Evolutionary conservation across 2,113 vertebrate genomes (phyloP).

Genomic region (Engraulis encrasicolus): DNA sequence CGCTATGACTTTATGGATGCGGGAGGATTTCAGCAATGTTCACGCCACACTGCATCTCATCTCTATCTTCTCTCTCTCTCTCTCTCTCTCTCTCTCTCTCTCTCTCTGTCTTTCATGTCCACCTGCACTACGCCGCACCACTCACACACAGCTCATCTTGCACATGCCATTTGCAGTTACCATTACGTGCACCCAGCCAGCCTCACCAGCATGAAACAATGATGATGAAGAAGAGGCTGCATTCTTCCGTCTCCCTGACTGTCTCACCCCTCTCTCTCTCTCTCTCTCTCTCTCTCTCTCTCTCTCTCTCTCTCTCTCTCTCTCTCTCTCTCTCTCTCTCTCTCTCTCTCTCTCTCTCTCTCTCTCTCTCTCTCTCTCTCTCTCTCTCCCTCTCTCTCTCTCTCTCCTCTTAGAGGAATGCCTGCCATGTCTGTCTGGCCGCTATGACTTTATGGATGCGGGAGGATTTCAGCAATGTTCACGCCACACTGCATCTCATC

Average conservation of each 20-base stretch:
- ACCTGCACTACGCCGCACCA: not conserved
- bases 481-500: conserved; percentile 26
- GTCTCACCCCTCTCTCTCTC: too few species aligned
- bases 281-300: too few species aligned
- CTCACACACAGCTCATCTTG: not conserved
- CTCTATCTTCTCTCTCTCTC: conserved; percentile 40
- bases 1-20: conserved; percentile 50
- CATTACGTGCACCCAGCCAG: not conserved
- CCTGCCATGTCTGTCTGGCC: conserved; percentile 49
- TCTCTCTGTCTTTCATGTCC: not conserved
- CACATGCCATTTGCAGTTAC: not conserved
- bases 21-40: conserved; percentile 50
- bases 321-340: too few species aligned
- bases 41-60: conserved; percentile 26
- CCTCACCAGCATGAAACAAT: conserved; percentile 19
- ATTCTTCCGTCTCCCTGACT: not conserved
- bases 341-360: too few species aligned
- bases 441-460: conserved; percentile 49
- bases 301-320: too few species aligned
- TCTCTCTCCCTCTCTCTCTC: too few species aligned
- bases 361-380: too few species aligned
- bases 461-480: conserved; percentile 51
- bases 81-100: conserved; percentile 45
- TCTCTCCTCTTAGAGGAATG: conserved; percentile 47
- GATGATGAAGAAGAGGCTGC: not conserved